Evolutionary conservation across 1,140 invertebrate genomes (phyloP), one percentile per base, ranked within the genome.

Genomic region (Heliconius melpomene): DNA sequence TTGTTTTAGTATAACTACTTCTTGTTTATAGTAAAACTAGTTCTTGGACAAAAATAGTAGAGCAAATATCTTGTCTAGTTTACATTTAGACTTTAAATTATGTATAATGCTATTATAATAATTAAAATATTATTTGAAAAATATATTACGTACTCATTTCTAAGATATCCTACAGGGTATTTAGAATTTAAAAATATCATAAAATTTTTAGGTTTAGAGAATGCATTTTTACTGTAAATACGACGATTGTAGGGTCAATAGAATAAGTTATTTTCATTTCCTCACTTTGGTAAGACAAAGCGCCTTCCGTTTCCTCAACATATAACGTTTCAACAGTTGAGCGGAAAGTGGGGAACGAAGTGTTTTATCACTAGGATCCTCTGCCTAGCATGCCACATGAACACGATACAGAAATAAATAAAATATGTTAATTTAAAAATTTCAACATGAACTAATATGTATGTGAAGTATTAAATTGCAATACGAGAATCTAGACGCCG

Each of bases 391-490:
- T 52, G 50, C 5, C 0, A 20, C 13, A 16, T 52, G 50, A 18
- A 52, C 3, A 7, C 7, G 16, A 52, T 18, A 2, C 18, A 52
- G 50, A 52, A 52, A 20, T 20, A 18, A 52, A 52, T n/a, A 66
- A 26, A 16, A 9, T 5, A 66, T 29, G 0, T 66, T 16, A 26
- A 29, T 26, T 66, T 26, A 1, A 66, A 66, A 66, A n/a, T n/a
- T 66, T 66, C 23, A 26, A 29, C 23, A 29, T 66, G 16, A 66
- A 26, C 11, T 74, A 29, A 76, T 38, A 81, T 46, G 75, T 46
- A 81, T 46, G 72, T 46, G 66, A 60, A 81, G 54, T 79, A 88
- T 86, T 79, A 76, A 75, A 75, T 86, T 88, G 83, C 87, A 36
- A 36, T 50, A 72, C 38, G 74, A 72, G 78, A 84, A 81, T 85